phyloP scores from a whole-genome alignment of 2,888 invertebrate species.

The Caenorhabditis sinica region DNA sequence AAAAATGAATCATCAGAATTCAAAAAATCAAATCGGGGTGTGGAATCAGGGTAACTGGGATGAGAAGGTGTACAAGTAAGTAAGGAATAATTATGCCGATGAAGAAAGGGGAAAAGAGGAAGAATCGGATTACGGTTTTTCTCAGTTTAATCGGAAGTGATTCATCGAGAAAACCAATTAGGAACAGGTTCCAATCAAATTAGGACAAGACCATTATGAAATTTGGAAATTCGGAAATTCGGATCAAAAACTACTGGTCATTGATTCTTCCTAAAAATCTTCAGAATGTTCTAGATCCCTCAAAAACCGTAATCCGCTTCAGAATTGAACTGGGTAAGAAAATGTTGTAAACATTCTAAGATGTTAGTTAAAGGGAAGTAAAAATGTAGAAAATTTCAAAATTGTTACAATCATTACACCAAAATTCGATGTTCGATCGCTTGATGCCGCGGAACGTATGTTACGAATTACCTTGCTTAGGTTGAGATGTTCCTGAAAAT shows the following conservation, averaged over 20 bases:
- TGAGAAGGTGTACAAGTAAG: slow-evolving; percentile 16
- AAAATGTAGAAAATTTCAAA: slow-evolving; percentile 9
- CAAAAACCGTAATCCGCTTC: background rate
- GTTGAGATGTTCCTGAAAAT: slow-evolving; percentile 50
- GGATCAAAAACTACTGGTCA: background rate
- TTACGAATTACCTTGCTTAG: slow-evolving; percentile 49
- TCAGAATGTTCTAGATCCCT: background rate
- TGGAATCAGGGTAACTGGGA: slow-evolving; percentile 7
- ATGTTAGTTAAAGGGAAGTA: slow-evolving; percentile 11
- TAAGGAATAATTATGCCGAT: slow-evolving; percentile 21
- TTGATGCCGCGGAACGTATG: slow-evolving; percentile 32
- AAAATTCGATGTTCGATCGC: slow-evolving; percentile 31
- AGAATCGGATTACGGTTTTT: slow-evolving; percentile 1
- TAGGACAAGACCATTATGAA: background rate
- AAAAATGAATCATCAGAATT: slow-evolving; percentile 24
- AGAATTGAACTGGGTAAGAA: background rate
- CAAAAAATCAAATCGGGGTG: background rate
- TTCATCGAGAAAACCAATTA: slow-evolving; percentile 11
- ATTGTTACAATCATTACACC: slow-evolving; percentile 41
- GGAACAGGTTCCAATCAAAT: slow-evolving; percentile 3
- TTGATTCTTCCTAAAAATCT: background rate
- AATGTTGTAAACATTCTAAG: slow-evolving; percentile 14
- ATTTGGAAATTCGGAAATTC: background rate
- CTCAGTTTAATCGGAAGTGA: slow-evolving; percentile 3
- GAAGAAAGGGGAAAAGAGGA: background rate